Evolutionary conservation across 2,113 vertebrate species (phyloP), one percentile per base, ranked within the genome.

Genomic region (Calyptommatus sinebrachiatus): DNA sequence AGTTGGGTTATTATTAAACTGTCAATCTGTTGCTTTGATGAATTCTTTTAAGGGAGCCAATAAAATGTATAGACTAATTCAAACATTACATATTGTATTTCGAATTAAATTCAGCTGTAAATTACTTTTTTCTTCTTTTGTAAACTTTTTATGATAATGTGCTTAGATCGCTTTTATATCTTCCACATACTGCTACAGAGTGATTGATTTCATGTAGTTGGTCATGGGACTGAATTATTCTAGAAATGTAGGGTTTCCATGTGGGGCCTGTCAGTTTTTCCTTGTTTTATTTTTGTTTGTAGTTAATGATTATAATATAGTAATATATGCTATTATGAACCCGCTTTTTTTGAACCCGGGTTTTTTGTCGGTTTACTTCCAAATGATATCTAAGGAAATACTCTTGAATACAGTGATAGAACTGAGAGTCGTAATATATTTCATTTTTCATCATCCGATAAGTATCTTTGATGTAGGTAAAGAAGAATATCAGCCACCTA

Each of bases 41-140:
- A 88, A 62, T 75, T 82, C 57, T 87, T 87, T 91, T 82, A 82
- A 88, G 91, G 89, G 81, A 91, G 88, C 87, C 86, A 89, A 92
- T 92, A 80, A 90, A 88, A 75, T 80, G 88, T 88, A 84, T 84
- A 88, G 66, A 85, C 69, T 91, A 80, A 86, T 92, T 92, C 86
- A 89, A 90, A 88, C 89, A 77, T 77, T 84, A 28, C 65, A n/a
- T 80, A 67, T 84, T 86, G 78, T 85, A 87, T 67, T 83, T 88
- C 79, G 29, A 81, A 77, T 70, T 83, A 31, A 50, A 85, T 89
- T 91, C 91, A 84, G 89, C 71, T 16, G 0, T 88, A 66, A 45
- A 57, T 84, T 85, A 71, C 87, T 91, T 90, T 89, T 66, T 88
- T 88, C 80, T 92, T 67, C 82, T 88, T 85, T 88, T 83, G 83